Base-by-base conservation (phyloP, 2,888 invertebrate species). In the Heliconius cydno region DNA sequence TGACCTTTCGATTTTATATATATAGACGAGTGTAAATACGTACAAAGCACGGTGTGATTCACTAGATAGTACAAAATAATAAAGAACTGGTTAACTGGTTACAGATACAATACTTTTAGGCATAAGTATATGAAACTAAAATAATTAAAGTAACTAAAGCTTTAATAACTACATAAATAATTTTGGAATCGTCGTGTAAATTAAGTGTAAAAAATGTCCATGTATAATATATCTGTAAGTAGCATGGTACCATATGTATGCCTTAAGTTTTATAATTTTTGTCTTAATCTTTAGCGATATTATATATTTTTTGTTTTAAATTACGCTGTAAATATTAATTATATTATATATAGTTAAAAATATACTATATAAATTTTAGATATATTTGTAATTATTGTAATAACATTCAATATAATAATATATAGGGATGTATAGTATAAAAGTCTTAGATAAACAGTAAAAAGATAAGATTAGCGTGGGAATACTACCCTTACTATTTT, bases 401-500 rank as follows among this genome's bases (percentile, higher is more conserved):
- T 52, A 19, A 52, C 52, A 22, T 52, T 22, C 19, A 52, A 52
- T 52, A 52, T 2, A 22, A 52, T 52, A 52, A 52, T 52, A 52
- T 52, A 52, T 7, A 19, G 19, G 19, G 19, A 52, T 52, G 52
- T 52, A 52, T 52, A 52, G 52, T 25, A 12, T 25, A 28, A 25
- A n/a, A 6, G 5, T 25, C 25, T 65, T 28, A 28, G 63, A 28
- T 65, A 28, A 28, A 15, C 28, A 19, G 15, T 65, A 67, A 34
- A 22, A 65, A 63, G 22, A 60, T 60, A 22, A 22, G 10, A 65
- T 65, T 30, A 19, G 66, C 25, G 67, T 67, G 67, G 67, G 34
- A 67, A 67, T 67, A n/a, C 38, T 67, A 67, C 67, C 67, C 67
- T 67, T 67, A 67, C 67, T 67, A 67, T 5, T n/a, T 34, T n/a